Percentiles rank a stretch among this genome's conserved stretches.
phyloP scores from a whole-genome alignment of 2,113 vertebrate species.

The Terrapene triunguis region DNA sequence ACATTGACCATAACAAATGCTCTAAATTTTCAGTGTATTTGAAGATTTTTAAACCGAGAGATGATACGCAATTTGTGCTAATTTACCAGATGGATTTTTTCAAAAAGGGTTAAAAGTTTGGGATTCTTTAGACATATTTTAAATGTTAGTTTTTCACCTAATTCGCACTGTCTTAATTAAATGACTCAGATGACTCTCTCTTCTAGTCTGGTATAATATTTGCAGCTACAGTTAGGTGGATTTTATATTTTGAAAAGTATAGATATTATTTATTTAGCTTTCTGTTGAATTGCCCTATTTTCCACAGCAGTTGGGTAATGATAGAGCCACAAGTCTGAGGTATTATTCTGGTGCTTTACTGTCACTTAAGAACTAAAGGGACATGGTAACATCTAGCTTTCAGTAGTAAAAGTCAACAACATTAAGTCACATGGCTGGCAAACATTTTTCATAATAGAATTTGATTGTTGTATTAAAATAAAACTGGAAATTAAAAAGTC shows the following conservation, averaged over 20 bases:
- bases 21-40: background rate
- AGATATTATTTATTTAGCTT: background rate
- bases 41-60: background rate
- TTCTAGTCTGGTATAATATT: background rate
- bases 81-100: background rate
- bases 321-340: background rate
- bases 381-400: background rate
- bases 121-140: background rate
- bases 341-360: background rate
- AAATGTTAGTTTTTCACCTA: background rate
- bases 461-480: background rate
- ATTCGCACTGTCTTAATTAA: background rate
- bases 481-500: background rate
- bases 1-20: background rate
- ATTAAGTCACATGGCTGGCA: rapidly evolving
- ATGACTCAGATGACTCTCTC: background rate
- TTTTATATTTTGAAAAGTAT: background rate
- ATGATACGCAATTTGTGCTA: background rate
- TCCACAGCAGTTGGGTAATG: background rate
- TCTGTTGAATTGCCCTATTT: background rate
- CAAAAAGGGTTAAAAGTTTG: background rate
- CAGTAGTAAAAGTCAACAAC: background rate
- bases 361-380: background rate
- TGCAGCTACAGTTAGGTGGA: background rate
- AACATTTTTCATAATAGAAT: background rate